Evolutionary conservation across 2,113 vertebrate genomes (phyloP).

Genomic region (Sander vitreus): DNA sequence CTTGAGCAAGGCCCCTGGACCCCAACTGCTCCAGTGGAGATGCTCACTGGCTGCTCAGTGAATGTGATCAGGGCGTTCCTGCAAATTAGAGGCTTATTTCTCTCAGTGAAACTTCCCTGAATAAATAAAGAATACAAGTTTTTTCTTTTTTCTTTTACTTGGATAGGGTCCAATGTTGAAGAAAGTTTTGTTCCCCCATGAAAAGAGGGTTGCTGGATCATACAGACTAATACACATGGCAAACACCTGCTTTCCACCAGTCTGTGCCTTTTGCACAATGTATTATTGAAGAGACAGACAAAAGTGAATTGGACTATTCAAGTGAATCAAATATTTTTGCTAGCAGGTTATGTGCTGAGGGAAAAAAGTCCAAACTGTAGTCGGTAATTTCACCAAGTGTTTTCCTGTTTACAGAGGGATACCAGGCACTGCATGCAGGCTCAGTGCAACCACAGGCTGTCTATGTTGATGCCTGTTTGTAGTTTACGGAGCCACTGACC

Average conservation of each 20-base stretch:
- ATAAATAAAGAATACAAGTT: no score
- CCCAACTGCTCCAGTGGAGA: no score
- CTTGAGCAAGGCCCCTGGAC: no score
- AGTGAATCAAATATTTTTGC: conserved; percentile 40
- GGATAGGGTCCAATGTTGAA: conserved; percentile 33
- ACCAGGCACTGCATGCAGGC: conserved; percentile 12
- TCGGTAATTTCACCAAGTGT: conserved; percentile 39
- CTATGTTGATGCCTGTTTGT: conserved; percentile 38
- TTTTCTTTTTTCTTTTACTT: neutral
- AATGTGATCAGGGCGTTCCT: no score
- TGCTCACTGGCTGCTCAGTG: no score
- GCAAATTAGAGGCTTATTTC: no score
- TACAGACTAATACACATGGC: conserved; percentile 7
- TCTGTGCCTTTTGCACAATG: conserved; percentile 29
- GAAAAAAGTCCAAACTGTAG: conserved; percentile 10
- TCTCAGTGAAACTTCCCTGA: no score
- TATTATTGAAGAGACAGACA: conserved; percentile 42
- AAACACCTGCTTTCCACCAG: conserved; percentile 37
- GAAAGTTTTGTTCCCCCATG: neutral
- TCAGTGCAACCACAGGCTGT: conserved; percentile 44
- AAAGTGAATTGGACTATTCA: conserved; percentile 43
- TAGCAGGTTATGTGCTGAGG: conserved; percentile 27
- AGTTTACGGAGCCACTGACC: conserved; percentile 40
- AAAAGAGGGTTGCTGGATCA: conserved; percentile 42
- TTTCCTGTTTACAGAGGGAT: conserved; percentile 53